Evolutionary conservation across 1,140 invertebrate genomes (phyloP).

Genomic region (Pissodes strobi): DNA sequence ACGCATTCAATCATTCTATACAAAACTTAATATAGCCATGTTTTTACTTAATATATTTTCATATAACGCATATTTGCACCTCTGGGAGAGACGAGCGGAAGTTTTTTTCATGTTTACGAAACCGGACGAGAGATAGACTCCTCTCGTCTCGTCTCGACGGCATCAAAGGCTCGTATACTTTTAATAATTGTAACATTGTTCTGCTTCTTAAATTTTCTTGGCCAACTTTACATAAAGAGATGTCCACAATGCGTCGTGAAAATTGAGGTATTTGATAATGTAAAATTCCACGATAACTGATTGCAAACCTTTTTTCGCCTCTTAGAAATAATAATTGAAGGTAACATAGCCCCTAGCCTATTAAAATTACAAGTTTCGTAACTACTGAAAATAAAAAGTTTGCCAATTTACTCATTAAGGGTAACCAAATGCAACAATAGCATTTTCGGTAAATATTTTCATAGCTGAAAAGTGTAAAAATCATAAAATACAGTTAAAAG

Average conservation of each 20-base stretch:
- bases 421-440: not conserved
- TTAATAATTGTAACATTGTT: no score
- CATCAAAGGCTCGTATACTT: no score
- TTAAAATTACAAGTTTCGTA: not conserved
- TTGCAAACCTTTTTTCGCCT: not conserved
- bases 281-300: not conserved
- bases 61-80: no score
- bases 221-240: no score
- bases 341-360: not conserved
- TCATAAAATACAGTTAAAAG: slow-evolving; percentile 11
- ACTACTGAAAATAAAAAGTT: not conserved
- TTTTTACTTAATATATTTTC: no score
- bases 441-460: not conserved
- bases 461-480: not conserved
- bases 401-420: not conserved
- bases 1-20: no score
- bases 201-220: no score
- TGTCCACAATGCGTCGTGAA: not conserved
- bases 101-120: no score
- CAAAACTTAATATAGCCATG: no score
- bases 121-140: no score
- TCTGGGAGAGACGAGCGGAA: no score
- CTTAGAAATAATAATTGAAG: not conserved
- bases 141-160: no score
- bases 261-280: not conserved